Evolutionary conservation across 2,113 vertebrate species (phyloP), one percentile per base, ranked within the genome.

Genomic region (Dascyllus trimaculatus): DNA sequence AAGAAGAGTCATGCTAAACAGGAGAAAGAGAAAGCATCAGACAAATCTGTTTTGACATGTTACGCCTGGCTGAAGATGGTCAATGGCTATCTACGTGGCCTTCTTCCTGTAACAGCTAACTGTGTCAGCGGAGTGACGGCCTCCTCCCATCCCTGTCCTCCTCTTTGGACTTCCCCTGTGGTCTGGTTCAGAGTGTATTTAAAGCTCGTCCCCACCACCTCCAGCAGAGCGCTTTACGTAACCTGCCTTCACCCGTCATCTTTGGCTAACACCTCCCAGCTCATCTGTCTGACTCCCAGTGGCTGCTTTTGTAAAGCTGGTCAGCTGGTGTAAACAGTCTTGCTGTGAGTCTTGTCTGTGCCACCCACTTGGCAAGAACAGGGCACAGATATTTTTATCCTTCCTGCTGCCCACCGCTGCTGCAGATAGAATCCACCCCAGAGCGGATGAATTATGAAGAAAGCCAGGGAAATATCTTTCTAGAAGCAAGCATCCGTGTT

Each of bases 321-420:
- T 86, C 75, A 72, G 71, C 83, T 46, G 76, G 63, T 61, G 76
- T 86, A 81, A 88, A 89, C 71, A 66, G 52, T 71, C 74, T 80
- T 10, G 40, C 71, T 69, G 71, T 22, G 68, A 68, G 61, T 72
- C 66, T 74, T n/a, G 65, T 79, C 66, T 77, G 58, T 78, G 69
- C 58, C 80, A 81, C 79, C 71, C 77, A 85, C 84, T 81, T 83
- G 69, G 76, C 75, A 83, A 66, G 61, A 60, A 72, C 69, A 35
- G 58, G 51, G 24, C 66, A 40, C 29, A 19, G 71, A 86, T 89
- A 87, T 91, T 87, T 86, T 75, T 82, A 82, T 82, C 58, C 56
- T 22, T 25, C 61, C 61, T 32, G 59, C 84, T 78, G 67, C 80
- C 63, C 80, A 71, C 74, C 35, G 15, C 22, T 8, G 59, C 56